phyloP scores from a whole-genome alignment of 2,797 vertebrate species.

The Falco biarmicus region DNA sequence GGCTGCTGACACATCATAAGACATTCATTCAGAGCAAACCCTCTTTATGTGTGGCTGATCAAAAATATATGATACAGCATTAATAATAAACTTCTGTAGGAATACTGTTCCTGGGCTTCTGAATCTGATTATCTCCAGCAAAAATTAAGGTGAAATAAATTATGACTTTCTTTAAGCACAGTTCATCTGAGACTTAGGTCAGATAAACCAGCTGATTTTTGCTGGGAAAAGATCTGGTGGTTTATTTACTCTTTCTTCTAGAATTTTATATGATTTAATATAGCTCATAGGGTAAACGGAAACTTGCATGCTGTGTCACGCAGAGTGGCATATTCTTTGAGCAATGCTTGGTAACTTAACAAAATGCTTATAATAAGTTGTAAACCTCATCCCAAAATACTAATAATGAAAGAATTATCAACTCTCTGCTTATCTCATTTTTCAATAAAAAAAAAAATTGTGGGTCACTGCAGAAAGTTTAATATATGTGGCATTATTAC shows the following conservation, averaged over 20 bases:
- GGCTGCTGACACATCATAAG: background rate
- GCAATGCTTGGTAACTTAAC: background rate
- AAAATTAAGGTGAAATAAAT: background rate
- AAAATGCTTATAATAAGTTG: background rate
- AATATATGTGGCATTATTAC: background rate
- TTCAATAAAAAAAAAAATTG: background rate
- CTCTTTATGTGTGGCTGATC: background rate
- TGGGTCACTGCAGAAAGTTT: background rate
- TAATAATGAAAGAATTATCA: background rate
- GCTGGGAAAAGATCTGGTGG: background rate
- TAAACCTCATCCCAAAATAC: background rate
- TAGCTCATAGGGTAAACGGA: background rate
- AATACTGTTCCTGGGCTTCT: background rate
- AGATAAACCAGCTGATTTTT: background rate
- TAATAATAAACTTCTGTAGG: background rate
- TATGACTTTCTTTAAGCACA: background rate
- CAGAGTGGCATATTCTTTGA: background rate
- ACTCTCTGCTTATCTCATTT: background rate
- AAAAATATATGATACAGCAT: background rate
- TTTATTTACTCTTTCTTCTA: background rate
- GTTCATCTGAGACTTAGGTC: background rate
- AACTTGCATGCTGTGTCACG: background rate
- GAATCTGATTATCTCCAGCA: background rate
- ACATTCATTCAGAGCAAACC: background rate
- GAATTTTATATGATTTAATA: background rate